These are phyloP conservation scores for Nomia melanderi DNA, from an alignment of 1,140 invertebrate genomes.

Conservation along the genomic window DNA sequence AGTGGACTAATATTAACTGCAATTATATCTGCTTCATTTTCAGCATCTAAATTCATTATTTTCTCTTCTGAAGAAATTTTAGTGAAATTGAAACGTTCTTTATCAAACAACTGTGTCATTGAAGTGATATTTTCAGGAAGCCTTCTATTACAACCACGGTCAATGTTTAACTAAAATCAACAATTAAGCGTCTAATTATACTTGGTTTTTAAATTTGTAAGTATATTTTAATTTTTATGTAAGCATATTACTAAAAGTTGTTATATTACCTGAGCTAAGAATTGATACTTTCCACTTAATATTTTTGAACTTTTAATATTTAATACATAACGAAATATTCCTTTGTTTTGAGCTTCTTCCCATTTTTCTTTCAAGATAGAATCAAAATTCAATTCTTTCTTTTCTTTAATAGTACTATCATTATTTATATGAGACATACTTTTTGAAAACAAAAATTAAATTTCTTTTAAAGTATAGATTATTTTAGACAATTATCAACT, in stretches of 20 bases:
- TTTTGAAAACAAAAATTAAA: too few species aligned
- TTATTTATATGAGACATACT: too few species aligned
- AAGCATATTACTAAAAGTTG: slow-evolving; percentile 10
- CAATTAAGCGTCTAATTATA: slow-evolving; percentile 27
- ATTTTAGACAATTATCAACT: too few species aligned
- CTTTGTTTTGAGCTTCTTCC: slow-evolving; percentile 62
- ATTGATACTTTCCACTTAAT: slow-evolving; percentile 76
- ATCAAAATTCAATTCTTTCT: slow-evolving; percentile 71
- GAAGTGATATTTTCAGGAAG: slow-evolving; percentile 83
- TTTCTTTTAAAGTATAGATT: too few species aligned
- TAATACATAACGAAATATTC: slow-evolving; percentile 73
- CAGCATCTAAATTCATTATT: slow-evolving; percentile 78
- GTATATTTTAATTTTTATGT: not conserved
- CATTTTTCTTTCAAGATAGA: slow-evolving; percentile 67
- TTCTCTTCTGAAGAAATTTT: slow-evolving; percentile 84
- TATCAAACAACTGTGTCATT: slow-evolving; percentile 84
- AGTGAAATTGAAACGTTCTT: slow-evolving; percentile 86
- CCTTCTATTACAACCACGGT: slow-evolving; percentile 83
- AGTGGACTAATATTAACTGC: slow-evolving; percentile 88
- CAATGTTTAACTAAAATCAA: slow-evolving; percentile 84
- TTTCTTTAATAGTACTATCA: slow-evolving; percentile 16
- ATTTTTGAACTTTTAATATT: slow-evolving; percentile 69
- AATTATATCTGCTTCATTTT: slow-evolving; percentile 74
- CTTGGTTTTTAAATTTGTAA: slow-evolving; percentile 15
- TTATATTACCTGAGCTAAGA: slow-evolving; percentile 75